Base-by-base conservation (phyloP, 2,888 invertebrate species). In the Epirrhoe alternata region DNA sequence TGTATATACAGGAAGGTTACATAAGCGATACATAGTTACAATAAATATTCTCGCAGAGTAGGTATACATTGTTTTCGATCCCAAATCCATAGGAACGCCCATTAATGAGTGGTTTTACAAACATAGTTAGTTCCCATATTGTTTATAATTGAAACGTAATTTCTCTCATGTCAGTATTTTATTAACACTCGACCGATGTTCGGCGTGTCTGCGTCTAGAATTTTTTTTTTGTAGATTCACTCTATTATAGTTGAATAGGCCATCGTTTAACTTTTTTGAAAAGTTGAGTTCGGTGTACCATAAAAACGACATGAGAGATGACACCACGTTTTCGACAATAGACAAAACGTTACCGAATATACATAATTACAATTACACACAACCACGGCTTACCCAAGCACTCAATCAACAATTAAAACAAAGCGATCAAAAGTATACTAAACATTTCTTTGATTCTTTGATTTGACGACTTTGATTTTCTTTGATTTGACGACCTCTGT, bases 301-400 rank as follows among this genome's bases (percentile, higher is more conserved):
- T 14, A 53, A 35, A 14, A 53, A 7, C 53, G 33, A 35, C 35
- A 35, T 16, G 16, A 33, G 53, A 7, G 33, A 7, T 33, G 33
- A 33, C 33, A 7, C 7, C 24, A 24, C 3, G 24, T 33, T 33
- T 53, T 54, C 12, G 38, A 53, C 7, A 8, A 16, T 33, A 8
- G 5, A 12, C 12, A 54, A 1, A 10, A 38, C 2, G 45, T 30
- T 10, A 45, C 12, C 38, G 0, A 51, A 12, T 50, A 51, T 55
- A 74, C 72, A 61, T 35, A 53, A 31, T 50, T 24, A 35, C 58
- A 51, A 35, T 49, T 73, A 71, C 68, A 69, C 66, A 70, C 78
- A 76, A 80, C 80, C 80, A 80, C 80, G 79, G 3, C 3, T 66
- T 47, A 35, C 35, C 49, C 10, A 50, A 50, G 58, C 58, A 58